These are phyloP conservation scores for Epirrita christyi DNA, from an alignment of 2,888 invertebrate genomes.

Conservation along the genomic window DNA sequence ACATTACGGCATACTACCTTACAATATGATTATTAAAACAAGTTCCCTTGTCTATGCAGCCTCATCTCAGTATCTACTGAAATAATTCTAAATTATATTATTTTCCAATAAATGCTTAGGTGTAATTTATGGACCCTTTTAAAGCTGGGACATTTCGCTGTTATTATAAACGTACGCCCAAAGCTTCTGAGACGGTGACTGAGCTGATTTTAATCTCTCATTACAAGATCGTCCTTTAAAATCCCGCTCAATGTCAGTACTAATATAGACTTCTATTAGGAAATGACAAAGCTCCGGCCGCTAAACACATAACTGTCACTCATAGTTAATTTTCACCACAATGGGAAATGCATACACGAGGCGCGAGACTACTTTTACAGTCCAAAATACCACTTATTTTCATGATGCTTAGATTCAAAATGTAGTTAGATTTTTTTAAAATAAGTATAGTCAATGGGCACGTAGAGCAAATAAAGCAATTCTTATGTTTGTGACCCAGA, in stretches of 20 bases:
- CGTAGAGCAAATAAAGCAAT: slow-evolving; percentile 35
- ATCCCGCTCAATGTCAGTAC: slow-evolving; percentile 27
- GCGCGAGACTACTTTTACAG: slow-evolving; percentile 12
- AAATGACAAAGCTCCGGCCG: slow-evolving; percentile 48
- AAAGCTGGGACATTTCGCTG: background rate
- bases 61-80: background rate
- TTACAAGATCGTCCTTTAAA: slow-evolving; percentile 13
- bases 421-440: slow-evolving; percentile 3
- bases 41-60: background rate
- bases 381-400: slow-evolving; percentile 18
- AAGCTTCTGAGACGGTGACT: background rate
- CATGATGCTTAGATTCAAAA: slow-evolving; percentile 11
- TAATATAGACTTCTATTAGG: slow-evolving; percentile 46
- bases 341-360: slow-evolving; percentile 39
- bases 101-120: too few species aligned
- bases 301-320: slow-evolving; percentile 54
- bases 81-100: background rate
- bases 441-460: slow-evolving; percentile 26
- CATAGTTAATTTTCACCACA: slow-evolving; percentile 52
- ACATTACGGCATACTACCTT: too few species aligned
- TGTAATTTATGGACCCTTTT: slow-evolving; percentile 15
- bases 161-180: background rate
- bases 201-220: background rate
- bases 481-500: slow-evolving; percentile 28
- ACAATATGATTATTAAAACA: too few species aligned